Evolutionary conservation across 2,888 invertebrate species (phyloP).

Genomic region (Marasmarcha lunaedactyla): DNA sequence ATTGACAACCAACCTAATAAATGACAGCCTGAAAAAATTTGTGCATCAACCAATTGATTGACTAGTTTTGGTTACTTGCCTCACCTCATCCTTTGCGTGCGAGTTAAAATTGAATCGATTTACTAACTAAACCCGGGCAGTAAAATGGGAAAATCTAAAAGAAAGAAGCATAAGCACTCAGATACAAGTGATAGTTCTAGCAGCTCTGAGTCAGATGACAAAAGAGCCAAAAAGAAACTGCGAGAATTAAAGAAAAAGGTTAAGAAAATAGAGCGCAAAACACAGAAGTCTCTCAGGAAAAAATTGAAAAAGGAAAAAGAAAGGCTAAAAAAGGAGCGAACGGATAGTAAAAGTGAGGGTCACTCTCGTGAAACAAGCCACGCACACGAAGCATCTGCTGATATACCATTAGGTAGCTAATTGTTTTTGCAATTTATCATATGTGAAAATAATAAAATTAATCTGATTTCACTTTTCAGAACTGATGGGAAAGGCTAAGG

Average conservation of each 20-base stretch:
- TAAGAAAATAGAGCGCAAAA: conserved; percentile 64
- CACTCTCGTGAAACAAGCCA: conserved; percentile 21
- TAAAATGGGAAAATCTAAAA: conserved; percentile 52
- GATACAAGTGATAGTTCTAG: conserved; percentile 43
- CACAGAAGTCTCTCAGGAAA: conserved; percentile 61
- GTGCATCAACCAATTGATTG: too few species aligned
- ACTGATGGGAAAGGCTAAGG: conserved; percentile 74
- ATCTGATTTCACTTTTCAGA: conserved; percentile 41
- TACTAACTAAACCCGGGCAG: too few species aligned
- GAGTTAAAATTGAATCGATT: too few species aligned
- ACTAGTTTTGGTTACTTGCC: too few species aligned
- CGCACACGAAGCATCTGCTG: conserved; percentile 26
- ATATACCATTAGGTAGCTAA: conserved; percentile 57
- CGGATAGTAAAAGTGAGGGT: conserved; percentile 28
- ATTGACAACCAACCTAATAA: too few species aligned
- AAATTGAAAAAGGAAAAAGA: conserved; percentile 59
- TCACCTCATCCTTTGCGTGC: too few species aligned
- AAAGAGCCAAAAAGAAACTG: conserved; percentile 59
- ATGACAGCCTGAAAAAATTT: too few species aligned
- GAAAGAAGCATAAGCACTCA: conserved; percentile 42
- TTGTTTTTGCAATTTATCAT: not conserved
- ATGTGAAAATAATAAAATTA: not conserved
- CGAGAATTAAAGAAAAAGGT: conserved; percentile 69
- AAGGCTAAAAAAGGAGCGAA: conserved; percentile 38
- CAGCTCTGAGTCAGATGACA: conserved; percentile 40